Evolutionary conservation across 2,888 invertebrate species (phyloP), one percentile per base, ranked within the genome.

Genomic region (Andrena bicolor): DNA sequence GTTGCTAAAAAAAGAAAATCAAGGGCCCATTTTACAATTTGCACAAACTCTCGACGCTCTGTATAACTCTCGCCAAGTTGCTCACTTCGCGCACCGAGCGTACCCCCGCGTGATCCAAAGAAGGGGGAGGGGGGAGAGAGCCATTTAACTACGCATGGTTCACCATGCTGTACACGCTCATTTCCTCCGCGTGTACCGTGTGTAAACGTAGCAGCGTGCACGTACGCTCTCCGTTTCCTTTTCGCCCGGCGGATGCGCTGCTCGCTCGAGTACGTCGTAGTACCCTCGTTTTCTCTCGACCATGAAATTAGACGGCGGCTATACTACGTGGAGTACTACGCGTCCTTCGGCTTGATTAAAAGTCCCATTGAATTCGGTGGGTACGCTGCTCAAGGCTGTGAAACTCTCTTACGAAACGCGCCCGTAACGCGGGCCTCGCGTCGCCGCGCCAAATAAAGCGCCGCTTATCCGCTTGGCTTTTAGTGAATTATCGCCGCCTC

Each of bases 271-370:
- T 87, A 84, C 84, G 80, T 78, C 84, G 87, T 88, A 88, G 88
- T 86, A 88, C 78, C 87, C 88, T 76, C 85, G 86, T 87, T 88
- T 83, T 88, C 80, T 81, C 84, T 80, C 82, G 83, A 86, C 84
- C 88, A 87, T 88, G 88, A 88, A 88, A 88, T 88, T 88, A 85
- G 83, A 86, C 72, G 82, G 66, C 69, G 75, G 80, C 74, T 84
- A 84, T 86, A 90, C 87, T 89, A 89, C 88, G 88, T 82, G 88
- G 81, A 86, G 89, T 91, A 90, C 89, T 90, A 89, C 90, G 89
- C 76, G 81, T 85, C 78, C 87, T 85, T 86, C 87, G 85, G 77
- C 77, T 80, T 80, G 85, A 87, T 85, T 85, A 85, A 85, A 82
- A 73, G 80, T 84, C 85, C 41, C 85, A 85, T 87, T 84, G 85